Conservation (phyloP, 2,888 invertebrate species). For the Sphinx pinastri region DNA sequence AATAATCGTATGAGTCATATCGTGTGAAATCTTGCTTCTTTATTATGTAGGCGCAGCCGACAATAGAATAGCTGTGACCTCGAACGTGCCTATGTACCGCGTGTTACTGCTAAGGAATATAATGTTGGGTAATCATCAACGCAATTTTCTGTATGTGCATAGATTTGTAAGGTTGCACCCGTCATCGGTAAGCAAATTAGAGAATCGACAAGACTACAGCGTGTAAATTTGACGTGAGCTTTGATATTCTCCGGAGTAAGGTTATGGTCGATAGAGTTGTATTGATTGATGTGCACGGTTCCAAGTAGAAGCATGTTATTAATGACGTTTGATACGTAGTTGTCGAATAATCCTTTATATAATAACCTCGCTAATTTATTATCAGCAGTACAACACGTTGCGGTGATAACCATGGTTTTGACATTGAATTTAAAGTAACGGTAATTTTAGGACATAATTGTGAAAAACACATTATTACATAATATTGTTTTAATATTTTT, state of each 20-base stretch:
- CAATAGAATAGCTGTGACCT: slow-evolving; percentile 79
- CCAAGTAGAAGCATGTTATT: too few relatives aligned
- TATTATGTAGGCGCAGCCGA: slow-evolving; percentile 49
- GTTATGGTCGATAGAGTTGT: not conserved
- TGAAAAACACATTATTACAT: not conserved
- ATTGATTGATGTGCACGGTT: slow-evolving; percentile 5
- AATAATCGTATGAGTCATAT: slow-evolving; percentile 42
- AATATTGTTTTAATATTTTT: too few relatives aligned
- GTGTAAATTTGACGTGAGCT: not conserved
- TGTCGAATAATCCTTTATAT: too few relatives aligned
- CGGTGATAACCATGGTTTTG: not conserved
- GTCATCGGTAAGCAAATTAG: slow-evolving; percentile 1
- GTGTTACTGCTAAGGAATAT: slow-evolving; percentile 26
- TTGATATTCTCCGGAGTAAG: not conserved
- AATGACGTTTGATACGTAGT: not conserved
- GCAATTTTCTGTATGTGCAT: slow-evolving; percentile 7
- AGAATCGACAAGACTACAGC: not conserved
- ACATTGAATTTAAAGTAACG: too few relatives aligned
- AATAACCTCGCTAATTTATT: not conserved
- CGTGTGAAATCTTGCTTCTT: slow-evolving; percentile 55
- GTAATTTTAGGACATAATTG: not conserved
- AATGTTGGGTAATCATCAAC: slow-evolving; percentile 18
- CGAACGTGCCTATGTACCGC: slow-evolving; percentile 52
- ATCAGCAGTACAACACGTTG: not conserved
- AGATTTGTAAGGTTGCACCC: not conserved